A percentile compares a stretch with the other conserved stretches of the same genome.
These are phyloP conservation scores for Capromys pilorides DNA, from an alignment of 2,797 vertebrate genomes.

Conservation along the genomic window DNA sequence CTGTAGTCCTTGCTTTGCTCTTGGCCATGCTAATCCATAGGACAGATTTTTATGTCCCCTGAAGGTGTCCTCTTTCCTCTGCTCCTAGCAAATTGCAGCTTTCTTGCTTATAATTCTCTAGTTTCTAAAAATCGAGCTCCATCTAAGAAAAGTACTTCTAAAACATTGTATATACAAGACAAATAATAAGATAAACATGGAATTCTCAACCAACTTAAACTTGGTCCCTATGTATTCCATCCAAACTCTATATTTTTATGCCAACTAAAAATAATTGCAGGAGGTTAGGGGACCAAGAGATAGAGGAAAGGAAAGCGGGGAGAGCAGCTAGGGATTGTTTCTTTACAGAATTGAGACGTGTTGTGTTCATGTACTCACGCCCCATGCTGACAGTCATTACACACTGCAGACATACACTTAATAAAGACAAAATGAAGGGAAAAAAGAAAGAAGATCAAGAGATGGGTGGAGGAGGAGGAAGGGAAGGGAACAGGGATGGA, in stretches of 20 bases:
- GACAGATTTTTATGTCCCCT: neutral
- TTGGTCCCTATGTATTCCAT: neutral
- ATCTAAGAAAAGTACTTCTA: conserved; percentile 25
- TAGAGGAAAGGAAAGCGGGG: neutral
- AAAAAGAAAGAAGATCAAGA: neutral
- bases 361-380: neutral
- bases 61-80: neutral
- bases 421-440: neutral
- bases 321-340: neutral
- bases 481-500: neutral
- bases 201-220: conserved; percentile 8
- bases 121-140: neutral
- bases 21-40: neutral
- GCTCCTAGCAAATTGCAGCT: neutral
- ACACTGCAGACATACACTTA: neutral
- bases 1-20: neutral
- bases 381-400: neutral
- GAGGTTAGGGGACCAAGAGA: neutral
- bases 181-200: neutral
- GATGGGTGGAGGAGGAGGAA: neutral
- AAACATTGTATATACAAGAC: conserved; percentile 15
- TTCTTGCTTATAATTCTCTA: conserved; percentile 38
- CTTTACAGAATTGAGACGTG: neutral
- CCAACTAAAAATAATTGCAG: conserved; percentile 49
- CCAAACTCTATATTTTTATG: conserved; percentile 18